phyloP scores from a whole-genome alignment of 2,797 vertebrate species.

The Bradypodion pumilum region DNA sequence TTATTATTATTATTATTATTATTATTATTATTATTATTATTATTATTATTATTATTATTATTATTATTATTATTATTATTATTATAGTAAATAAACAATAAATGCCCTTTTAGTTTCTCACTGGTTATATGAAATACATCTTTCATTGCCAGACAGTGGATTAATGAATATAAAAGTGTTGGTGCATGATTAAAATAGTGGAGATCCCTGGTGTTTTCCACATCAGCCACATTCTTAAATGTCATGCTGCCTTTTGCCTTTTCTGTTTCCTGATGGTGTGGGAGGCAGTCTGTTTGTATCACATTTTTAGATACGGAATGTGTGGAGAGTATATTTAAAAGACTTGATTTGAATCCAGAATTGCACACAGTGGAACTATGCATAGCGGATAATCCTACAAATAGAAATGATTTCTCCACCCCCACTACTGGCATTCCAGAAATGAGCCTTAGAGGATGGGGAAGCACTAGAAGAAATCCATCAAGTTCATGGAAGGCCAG shows the following conservation, averaged over 20 bases:
- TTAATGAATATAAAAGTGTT: conserved; percentile 20
- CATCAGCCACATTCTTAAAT: conserved; percentile 21
- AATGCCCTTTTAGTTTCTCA: background rate
- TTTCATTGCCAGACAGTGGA: conserved; percentile 27
- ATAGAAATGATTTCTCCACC: background rate
- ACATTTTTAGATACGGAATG: background rate
- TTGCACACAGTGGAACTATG: too few species aligned
- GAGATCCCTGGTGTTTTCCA: background rate
- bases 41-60: conserved; percentile 59
- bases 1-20: conserved; percentile 61
- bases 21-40: conserved; percentile 58
- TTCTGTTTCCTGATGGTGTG: background rate
- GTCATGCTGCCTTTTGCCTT: background rate
- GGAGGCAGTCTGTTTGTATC: background rate
- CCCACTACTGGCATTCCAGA: background rate
- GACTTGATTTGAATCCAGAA: background rate
- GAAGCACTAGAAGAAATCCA: too few species aligned
- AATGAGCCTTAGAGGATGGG: too few species aligned
- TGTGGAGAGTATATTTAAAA: background rate
- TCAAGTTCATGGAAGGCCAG: background rate
- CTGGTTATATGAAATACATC: conserved; percentile 45
- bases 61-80: conserved; percentile 60
- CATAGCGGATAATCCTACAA: too few species aligned
- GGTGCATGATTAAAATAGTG: background rate
- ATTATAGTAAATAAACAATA: conserved; percentile 54